Evolutionary conservation across 2,888 invertebrate genomes (phyloP).

Genomic region (Limnephilus lunatus): DNA sequence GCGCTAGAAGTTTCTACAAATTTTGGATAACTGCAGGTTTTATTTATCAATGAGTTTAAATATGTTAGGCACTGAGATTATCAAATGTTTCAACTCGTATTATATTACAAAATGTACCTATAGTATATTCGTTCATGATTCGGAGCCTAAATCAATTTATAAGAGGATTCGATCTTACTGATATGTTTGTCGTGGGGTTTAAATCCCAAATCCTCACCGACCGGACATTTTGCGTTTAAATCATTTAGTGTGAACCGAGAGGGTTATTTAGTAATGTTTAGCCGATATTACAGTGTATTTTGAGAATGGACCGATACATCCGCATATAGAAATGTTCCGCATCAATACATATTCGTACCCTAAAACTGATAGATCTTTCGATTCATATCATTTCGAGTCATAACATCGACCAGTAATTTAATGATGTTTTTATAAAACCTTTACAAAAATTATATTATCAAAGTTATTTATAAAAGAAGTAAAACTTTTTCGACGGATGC

Average conservation of each 20-base stretch:
- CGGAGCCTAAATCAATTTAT: conserved; percentile 54
- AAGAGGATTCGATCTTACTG: conserved; percentile 52
- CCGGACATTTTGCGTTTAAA: conserved; percentile 21
- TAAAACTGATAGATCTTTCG: too few species aligned
- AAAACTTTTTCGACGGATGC: too few species aligned
- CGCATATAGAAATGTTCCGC: background rate
- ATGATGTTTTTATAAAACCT: too few species aligned
- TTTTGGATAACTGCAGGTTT: background rate
- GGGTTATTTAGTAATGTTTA: background rate
- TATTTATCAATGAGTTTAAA: background rate
- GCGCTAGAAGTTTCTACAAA: background rate
- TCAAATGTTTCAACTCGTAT: background rate
- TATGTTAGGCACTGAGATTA: background rate
- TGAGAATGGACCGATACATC: background rate
- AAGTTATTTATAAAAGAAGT: too few species aligned
- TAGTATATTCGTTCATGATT: conserved; percentile 37
- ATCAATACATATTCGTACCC: too few species aligned
- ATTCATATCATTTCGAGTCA: too few species aligned
- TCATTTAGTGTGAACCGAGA: conserved; percentile 28
- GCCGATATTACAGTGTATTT: background rate
- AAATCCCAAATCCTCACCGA: conserved; percentile 49
- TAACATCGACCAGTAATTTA: too few species aligned
- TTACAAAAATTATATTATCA: too few species aligned
- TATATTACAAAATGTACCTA: conserved; percentile 35
- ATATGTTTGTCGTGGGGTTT: conserved; percentile 55